These are phyloP conservation scores for Albula glossodonta DNA, from an alignment of 2,113 vertebrate species.

Conservation along the genomic window DNA sequence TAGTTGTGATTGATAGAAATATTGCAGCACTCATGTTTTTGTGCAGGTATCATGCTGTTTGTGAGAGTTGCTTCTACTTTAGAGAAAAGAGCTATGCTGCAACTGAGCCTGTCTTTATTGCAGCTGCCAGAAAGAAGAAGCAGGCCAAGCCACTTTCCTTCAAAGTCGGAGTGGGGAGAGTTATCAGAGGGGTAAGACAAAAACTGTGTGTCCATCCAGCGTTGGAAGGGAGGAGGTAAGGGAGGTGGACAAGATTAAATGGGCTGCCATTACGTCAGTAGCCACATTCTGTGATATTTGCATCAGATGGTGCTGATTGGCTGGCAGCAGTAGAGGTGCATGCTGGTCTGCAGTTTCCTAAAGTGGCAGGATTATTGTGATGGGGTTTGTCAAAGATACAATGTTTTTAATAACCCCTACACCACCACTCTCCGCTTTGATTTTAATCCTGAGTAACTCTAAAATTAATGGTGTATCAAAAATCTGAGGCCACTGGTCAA, in stretches of 20 bases:
- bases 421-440: too few relatives aligned
- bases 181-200: conserved; percentile 88
- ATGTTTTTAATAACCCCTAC: too few relatives aligned
- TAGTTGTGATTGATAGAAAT: too few relatives aligned
- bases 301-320: background rate
- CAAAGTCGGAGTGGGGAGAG: conserved; percentile 90
- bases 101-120: conserved; percentile 34
- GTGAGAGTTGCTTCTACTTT: background rate
- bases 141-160: conserved; percentile 89
- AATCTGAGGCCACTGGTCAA: too few relatives aligned
- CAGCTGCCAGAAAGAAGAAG: conserved; percentile 93
- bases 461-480: too few relatives aligned
- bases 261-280: background rate
- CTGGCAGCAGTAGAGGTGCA: too few relatives aligned
- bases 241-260: background rate
- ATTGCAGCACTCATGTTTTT: too few relatives aligned
- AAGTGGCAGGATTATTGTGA: too few relatives aligned
- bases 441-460: too few relatives aligned
- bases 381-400: too few relatives aligned
- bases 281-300: background rate
- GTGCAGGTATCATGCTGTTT: too few relatives aligned
- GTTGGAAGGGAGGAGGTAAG: background rate
- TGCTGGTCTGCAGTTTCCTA: too few relatives aligned
- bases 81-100: background rate
- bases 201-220: background rate